Evolutionary conservation across 2,113 vertebrate species (phyloP), one percentile per base, ranked within the genome.

Genomic region (Ciconia boyciana): DNA sequence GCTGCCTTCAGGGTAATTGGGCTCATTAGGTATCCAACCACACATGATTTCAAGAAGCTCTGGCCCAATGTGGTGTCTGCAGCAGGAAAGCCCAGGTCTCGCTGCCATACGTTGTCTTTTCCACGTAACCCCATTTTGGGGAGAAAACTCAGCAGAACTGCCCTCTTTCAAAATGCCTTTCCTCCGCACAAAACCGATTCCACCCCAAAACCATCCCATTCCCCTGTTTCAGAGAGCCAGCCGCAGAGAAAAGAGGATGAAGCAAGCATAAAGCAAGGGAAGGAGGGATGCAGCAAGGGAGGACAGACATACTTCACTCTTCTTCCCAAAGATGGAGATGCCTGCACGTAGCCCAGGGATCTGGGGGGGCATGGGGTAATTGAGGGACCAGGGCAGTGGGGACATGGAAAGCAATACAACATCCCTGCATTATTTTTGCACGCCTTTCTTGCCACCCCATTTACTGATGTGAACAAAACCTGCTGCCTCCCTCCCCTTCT

Each of bases 391-490:
- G 20, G 20, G 85, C 72, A 32, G 31, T 16, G 54, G 70, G 81
- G 9, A 29, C 70, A 87, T 0, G 1, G 93, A 91, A 96, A 91
- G 69, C 4, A 6, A 64, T 21, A 74, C n/a, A 51, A 69, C 36
- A 28, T 26, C 69, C 48, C 41, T 43, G 51, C 9, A 12, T 84
- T 72, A 70, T 51, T 94, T 97, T 92, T 94, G 95, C 87, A 83
- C 13, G 36, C 89, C 84, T 62, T 93, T 97, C 93, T 87, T 64
- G 60, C 36, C 31, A 55, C 87, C 48, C 48, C 82, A 90, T 90
- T 95, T 91, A 94, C 74, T 17, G 34, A 91, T 94, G 28, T n/a
- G 87, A 96, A 92, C 66, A 94, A 96, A 97, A 93, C 15, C 60
- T 6, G 11, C 70, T 17, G 60, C 94, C 89, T 97, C 97, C 87